These are phyloP conservation scores for Oryzias woworae DNA, from an alignment of 2,113 vertebrate species.

Conservation along the genomic window DNA sequence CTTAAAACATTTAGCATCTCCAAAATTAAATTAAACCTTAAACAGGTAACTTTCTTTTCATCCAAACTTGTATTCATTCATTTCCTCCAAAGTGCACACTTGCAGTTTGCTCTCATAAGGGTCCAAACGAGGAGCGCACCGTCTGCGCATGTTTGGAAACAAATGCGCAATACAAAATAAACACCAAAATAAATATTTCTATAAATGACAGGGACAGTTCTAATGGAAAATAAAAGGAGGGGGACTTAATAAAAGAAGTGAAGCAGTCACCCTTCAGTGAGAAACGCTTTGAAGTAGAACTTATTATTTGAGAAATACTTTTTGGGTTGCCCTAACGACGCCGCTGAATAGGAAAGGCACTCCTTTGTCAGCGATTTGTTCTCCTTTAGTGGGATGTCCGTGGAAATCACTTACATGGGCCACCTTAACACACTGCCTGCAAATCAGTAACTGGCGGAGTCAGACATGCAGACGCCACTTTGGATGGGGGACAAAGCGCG, in stretches of 20 bases:
- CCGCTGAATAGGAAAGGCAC: constrained; percentile 93
- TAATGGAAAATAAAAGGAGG: constrained; percentile 82
- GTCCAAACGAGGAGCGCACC: constrained; percentile 57
- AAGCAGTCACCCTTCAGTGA: constrained; percentile 92
- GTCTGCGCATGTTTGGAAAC: constrained; percentile 93
- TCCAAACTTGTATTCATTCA: constrained; percentile 40
- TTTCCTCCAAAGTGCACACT: constrained; percentile 29
- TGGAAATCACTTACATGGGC: constrained; percentile 96
- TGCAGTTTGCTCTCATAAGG: constrained; percentile 37
- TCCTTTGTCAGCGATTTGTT: constrained; percentile 99
- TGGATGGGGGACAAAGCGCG: constrained; percentile 82
- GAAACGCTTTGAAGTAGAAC: constrained; percentile 99
- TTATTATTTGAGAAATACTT: constrained; percentile 98
- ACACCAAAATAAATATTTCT: constrained; percentile 93
- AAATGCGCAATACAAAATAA: constrained; percentile 95
- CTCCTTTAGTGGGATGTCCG: constrained; percentile 97
- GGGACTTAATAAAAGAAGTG: constrained; percentile 94
- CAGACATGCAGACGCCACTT: constrained; percentile 99
- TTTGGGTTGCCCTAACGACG: constrained; percentile 98
- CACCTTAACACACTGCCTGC: constrained; percentile 95
- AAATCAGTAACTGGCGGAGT: constrained; percentile 94
- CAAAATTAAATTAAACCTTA: too few relatives aligned
- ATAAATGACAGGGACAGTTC: constrained; percentile 83
- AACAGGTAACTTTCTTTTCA: constrained; percentile 18
- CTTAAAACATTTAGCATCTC: too few relatives aligned